Conservation (phyloP, 2,797 vertebrate species). For the Smutsia gigantea region DNA sequence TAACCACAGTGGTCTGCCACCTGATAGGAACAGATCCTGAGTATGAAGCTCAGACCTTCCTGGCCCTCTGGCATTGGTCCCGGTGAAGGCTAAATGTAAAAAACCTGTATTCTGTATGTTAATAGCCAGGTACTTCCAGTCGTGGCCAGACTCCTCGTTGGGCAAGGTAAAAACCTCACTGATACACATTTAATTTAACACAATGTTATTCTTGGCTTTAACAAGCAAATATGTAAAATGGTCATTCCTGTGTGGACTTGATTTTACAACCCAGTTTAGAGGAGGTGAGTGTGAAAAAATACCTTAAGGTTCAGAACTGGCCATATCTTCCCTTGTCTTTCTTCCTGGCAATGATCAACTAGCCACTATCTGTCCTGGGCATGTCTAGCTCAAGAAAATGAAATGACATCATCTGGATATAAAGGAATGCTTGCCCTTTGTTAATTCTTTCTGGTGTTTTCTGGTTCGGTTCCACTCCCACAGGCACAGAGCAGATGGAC, state of each 20-base stretch:
- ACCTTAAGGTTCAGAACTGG: not conserved
- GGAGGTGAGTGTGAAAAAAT: not conserved
- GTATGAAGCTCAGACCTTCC: not conserved
- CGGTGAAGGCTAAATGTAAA: not conserved
- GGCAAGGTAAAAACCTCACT: not conserved
- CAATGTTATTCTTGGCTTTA: not conserved
- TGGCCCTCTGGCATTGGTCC: not conserved
- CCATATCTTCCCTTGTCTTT: not conserved
- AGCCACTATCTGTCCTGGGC: not conserved
- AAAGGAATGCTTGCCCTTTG: not conserved
- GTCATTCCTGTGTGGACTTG: not conserved
- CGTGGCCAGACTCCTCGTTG: not conserved
- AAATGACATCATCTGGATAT: not conserved
- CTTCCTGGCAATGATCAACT: not conserved
- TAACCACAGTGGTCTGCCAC: not conserved
- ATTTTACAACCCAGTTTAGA: not conserved
- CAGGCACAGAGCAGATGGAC: not conserved
- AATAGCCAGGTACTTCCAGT: not conserved
- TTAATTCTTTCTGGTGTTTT: not conserved
- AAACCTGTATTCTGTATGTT: not conserved
- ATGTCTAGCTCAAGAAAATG: conserved; percentile 28
- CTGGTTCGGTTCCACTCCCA: not conserved
- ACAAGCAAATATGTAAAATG: not conserved
- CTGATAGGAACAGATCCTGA: not conserved
- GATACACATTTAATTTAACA: not conserved